Evolutionary conservation across 1,140 invertebrate genomes (phyloP).

Genomic region (Drosophila mayri): DNA sequence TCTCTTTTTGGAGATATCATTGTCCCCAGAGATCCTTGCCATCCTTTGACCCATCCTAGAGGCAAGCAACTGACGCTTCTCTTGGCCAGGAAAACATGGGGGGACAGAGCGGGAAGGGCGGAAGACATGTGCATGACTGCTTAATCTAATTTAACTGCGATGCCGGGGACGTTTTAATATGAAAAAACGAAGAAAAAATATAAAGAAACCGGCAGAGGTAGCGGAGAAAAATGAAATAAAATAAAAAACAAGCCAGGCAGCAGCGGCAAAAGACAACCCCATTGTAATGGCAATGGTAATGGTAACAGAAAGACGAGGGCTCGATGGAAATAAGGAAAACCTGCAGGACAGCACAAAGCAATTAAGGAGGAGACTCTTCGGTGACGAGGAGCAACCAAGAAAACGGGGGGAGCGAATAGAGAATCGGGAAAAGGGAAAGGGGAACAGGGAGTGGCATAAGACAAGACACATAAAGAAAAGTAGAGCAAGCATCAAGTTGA

Average conservation of each 20-base stretch:
- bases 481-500: background rate
- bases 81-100: conserved; percentile 25
- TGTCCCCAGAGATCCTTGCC: background rate
- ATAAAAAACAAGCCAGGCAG: conserved; percentile 26
- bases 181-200: conserved; percentile 45
- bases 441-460: conserved; percentile 8
- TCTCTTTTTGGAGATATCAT: background rate
- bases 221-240: conserved; percentile 23
- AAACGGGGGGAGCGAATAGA: conserved; percentile 20
- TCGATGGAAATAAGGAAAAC: conserved; percentile 71
- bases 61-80: conserved; percentile 22
- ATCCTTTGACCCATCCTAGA: conserved; percentile 14
- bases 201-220: conserved; percentile 1
- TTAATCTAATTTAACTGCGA: conserved; percentile 76
- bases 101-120: background rate
- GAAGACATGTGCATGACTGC: conserved; percentile 77
- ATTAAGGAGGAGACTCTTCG: conserved; percentile 65
- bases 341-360: conserved; percentile 68
- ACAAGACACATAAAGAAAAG: background rate
- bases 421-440: background rate
- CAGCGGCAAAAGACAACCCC: conserved; percentile 30
- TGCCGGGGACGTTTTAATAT: conserved; percentile 61
- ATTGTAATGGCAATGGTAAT: conserved; percentile 21
- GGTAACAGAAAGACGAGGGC: conserved; percentile 30
- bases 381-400: conserved; percentile 18